Evolutionary conservation across 2,888 invertebrate genomes (phyloP).

Genomic region (Lottia scabra): DNA sequence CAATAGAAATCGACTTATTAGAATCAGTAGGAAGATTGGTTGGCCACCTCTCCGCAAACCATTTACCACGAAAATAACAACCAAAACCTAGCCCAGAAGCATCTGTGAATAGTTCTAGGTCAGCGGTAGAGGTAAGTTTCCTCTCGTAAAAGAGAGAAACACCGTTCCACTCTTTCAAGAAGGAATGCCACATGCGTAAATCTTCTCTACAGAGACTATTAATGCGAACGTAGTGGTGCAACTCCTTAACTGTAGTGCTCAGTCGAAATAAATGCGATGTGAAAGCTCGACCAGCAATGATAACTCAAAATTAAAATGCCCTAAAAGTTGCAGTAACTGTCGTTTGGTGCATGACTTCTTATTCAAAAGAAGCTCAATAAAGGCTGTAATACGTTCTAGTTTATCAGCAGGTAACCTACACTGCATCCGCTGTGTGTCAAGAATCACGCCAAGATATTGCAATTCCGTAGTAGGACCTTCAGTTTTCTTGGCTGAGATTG

Average conservation of each 20-base stretch:
- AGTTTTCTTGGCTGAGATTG: constrained; percentile 27
- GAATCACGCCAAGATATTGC: constrained; percentile 28
- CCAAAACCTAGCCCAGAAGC: constrained; percentile 21
- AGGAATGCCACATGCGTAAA: constrained; percentile 21
- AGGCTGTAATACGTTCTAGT: constrained; percentile 16
- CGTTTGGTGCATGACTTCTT: constrained; percentile 25
- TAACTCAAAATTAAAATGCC: constrained; percentile 29
- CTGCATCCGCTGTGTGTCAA: constrained; percentile 26
- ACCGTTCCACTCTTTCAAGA: constrained; percentile 21
- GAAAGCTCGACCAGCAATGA: constrained; percentile 27
- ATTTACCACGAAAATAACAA: constrained; percentile 22
- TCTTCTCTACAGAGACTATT: constrained; percentile 19
- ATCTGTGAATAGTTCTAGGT: constrained; percentile 5
- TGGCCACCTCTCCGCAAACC: constrained; percentile 23
- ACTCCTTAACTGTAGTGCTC: constrained; percentile 15
- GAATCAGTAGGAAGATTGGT: not conserved
- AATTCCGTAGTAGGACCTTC: constrained; percentile 22
- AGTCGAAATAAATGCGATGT: constrained; percentile 25
- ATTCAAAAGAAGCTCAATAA: constrained; percentile 9
- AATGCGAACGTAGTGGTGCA: constrained; percentile 22
- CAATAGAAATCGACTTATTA: constrained; percentile 19
- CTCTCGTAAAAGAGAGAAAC: constrained; percentile 15
- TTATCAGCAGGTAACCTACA: constrained; percentile 25
- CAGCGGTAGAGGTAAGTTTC: not conserved
- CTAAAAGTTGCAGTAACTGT: constrained; percentile 22